phyloP scores from a whole-genome alignment of 1,140 invertebrate species.

The Idris sp. region DNA sequence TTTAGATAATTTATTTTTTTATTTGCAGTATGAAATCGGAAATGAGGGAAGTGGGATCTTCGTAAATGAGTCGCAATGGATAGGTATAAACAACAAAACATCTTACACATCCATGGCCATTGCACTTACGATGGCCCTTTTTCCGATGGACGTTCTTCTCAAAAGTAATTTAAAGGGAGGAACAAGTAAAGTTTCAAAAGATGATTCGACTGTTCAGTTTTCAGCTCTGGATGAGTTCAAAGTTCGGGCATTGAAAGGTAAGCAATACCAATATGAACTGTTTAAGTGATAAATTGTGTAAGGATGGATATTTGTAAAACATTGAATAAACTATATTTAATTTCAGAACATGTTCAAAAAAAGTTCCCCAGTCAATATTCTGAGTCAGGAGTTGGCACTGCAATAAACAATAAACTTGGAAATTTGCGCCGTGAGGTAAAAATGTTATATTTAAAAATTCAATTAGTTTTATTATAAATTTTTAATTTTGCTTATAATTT shows the following conservation, averaged over 20 bases:
- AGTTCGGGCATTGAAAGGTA: no score
- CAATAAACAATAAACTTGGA: neutral
- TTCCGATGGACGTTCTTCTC: neutral
- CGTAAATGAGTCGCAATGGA: neutral
- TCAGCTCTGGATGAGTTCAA: neutral
- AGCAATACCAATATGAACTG: no score
- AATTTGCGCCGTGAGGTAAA: no score
- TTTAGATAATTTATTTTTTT: neutral
- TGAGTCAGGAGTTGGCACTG: neutral
- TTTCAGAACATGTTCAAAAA: neutral
- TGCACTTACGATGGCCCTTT: neutral
- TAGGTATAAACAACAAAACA: neutral
- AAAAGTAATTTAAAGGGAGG: conserved; percentile 2
- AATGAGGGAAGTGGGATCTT: neutral
- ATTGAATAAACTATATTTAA: neutral
- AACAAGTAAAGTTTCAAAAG: neutral
- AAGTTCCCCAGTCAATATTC: neutral
- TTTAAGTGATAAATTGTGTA: no score
- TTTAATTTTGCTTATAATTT: no score
- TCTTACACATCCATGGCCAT: neutral
- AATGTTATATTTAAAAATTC: no score
- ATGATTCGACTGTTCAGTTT: neutral
- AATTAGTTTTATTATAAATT: no score
- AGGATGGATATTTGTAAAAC: neutral
- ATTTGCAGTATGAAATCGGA: neutral